Evolutionary conservation across 2,888 invertebrate species (phyloP).

Genomic region (Thumatha senex): DNA sequence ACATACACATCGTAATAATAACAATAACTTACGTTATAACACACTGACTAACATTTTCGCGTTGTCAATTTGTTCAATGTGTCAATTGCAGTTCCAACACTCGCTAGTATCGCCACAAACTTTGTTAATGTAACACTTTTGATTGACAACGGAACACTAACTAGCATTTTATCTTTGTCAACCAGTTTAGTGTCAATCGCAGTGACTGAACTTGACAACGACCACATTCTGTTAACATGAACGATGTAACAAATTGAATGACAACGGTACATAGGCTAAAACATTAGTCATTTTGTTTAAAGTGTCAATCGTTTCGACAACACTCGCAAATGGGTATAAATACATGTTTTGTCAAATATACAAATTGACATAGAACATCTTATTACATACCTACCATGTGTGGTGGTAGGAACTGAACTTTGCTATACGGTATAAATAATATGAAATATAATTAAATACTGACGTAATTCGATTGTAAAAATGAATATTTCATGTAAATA

Average conservation of each 20-base stretch:
- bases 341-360: no score
- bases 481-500: not conserved
- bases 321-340: no score
- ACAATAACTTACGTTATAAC: not conserved
- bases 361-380: no score
- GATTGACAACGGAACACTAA: not conserved
- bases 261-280: no score
- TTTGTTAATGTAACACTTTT: not conserved
- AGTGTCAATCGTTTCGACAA: no score
- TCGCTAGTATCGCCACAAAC: not conserved
- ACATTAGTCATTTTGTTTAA: no score
- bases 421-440: slow-evolving; percentile 7
- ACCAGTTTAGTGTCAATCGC: not conserved
- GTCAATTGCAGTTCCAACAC: no score
- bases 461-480: not conserved
- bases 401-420: slow-evolving; percentile 32
- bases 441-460: not conserved
- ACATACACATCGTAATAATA: not conserved
- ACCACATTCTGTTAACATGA: not conserved
- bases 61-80: not conserved
- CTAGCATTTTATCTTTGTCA: slow-evolving; percentile 6
- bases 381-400: no score
- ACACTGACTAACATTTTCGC: not conserved
- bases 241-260: no score
- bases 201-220: not conserved